phyloP scores from a whole-genome alignment of 92 coral and sea anemone species.

The Umimayanthus chanpuru region DNA sequence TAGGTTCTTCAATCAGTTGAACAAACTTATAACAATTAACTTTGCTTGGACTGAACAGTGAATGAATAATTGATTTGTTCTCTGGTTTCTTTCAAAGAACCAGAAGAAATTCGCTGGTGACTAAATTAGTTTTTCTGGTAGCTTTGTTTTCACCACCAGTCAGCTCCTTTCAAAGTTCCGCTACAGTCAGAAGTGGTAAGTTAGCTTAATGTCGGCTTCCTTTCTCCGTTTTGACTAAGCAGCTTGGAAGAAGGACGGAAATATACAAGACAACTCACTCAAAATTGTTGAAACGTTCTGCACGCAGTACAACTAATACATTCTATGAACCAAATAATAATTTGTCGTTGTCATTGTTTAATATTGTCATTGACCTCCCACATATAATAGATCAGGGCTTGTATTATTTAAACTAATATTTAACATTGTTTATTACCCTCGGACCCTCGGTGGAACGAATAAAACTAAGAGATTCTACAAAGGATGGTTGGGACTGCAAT shows the following conservation, averaged over 20 bases:
- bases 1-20: neutral
- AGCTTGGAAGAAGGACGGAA: neutral
- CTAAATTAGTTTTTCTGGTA: constrained; percentile 29
- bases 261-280: neutral
- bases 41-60: neutral
- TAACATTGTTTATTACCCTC: too few relatives aligned
- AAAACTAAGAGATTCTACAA: too few relatives aligned
- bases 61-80: constrained; percentile 9
- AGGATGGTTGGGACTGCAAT: too few relatives aligned
- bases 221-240: too few relatives aligned
- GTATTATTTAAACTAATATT: too few relatives aligned
- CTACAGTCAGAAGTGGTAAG: neutral
- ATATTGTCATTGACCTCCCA: too few relatives aligned
- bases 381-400: too few relatives aligned
- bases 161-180: neutral
- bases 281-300: neutral
- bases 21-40: neutral
- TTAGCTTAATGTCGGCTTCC: neutral
- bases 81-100: neutral
- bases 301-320: neutral
- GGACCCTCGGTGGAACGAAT: too few relatives aligned
- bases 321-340: too few relatives aligned
- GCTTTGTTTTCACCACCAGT: neutral
- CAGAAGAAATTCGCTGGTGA: constrained; percentile 26
- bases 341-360: too few relatives aligned